Base-by-base conservation (phyloP, 2,888 invertebrate genomes). In the Cantharis lateralis region DNA sequence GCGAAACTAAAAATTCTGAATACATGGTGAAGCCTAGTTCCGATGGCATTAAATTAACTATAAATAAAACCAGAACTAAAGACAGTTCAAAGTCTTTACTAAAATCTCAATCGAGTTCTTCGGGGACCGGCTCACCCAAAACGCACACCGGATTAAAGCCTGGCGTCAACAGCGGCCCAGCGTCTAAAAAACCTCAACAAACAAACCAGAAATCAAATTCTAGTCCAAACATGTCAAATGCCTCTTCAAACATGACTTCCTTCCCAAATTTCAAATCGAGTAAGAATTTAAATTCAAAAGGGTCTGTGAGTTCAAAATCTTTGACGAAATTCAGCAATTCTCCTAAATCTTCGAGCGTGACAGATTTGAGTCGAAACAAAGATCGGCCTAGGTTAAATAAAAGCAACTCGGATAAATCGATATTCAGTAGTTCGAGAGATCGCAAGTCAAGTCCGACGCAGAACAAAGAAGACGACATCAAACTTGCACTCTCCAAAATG, bases 11-110 rank as follows among this genome's bases (percentile, higher is more conserved):
- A 88, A 94, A 94, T 85, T 93, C 94, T 26, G 96, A 96, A 84
- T 96, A 96, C 84, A 95, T 95, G 93, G 95, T 97, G 0, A 97
- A 96, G 85, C 94, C 95, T 15, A 95, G 96, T 85, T 93, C 93
- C 15, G 96, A 96, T 82, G 96, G 96, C 3, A 95, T 97, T 89
- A 97, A 97, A 87, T 92, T 97, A 73, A 97, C 96, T 2, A 96
- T 97, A 24, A 97, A 96, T 84, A 97, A 97, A 89, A 96, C 96
- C 0, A 91, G 94, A 83, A 92, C 93, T 18, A 94, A 95, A 85
- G 94, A 95, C 75, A 91, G 91, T 0, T 92, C 92, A 16, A 87
- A 87, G 62, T 88, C 89, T 72, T 68, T 74, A 13, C 86, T 90
- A 63, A 81, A 80, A 71, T 69, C 70, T 5, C 76, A 76, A 48